A percentile compares a stretch with the other conserved stretches of the same genome.
phyloP scores from a whole-genome alignment of 2,797 vertebrate species.

The Menidia menidia region DNA sequence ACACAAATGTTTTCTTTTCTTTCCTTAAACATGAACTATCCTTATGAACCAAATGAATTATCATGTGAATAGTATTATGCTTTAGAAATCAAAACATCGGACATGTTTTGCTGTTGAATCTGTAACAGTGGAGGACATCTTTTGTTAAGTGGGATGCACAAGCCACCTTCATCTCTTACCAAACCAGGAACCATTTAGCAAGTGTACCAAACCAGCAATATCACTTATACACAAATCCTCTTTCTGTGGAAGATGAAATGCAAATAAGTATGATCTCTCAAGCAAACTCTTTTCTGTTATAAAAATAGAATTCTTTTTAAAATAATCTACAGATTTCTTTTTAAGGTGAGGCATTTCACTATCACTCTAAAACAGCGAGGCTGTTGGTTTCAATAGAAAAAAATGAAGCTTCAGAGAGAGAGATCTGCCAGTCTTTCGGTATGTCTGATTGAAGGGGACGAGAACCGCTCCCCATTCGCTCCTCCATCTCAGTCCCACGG shows the following conservation, averaged over 20 bases:
- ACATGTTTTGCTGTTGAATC: conserved; percentile 77
- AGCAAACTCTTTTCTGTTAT: conserved; percentile 84
- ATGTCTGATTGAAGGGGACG: conserved; percentile 68
- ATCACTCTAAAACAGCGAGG: conserved; percentile 83
- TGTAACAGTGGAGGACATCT: conserved; percentile 67
- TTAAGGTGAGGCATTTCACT: conserved; percentile 86
- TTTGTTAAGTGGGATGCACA: conserved; percentile 72
- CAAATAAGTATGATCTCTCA: conserved; percentile 83
- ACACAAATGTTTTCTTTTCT: conserved; percentile 79
- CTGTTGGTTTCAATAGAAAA: conserved; percentile 81
- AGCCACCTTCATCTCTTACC: conserved; percentile 74
- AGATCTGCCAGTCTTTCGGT: conserved; percentile 66
- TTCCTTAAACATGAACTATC: conserved; percentile 81
- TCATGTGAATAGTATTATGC: conserved; percentile 72
- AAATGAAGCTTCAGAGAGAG: conserved; percentile 79
- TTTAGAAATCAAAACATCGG: conserved; percentile 74
- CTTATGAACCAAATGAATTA: conserved; percentile 76
- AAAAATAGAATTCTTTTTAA: conserved; percentile 89
- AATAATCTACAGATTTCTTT: conserved; percentile 88
- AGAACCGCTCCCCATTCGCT: conserved; percentile 52
- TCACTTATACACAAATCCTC: conserved; percentile 77
- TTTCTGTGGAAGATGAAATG: conserved; percentile 80
- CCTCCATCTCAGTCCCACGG: conserved; percentile 55
- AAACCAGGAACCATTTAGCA: conserved; percentile 79
- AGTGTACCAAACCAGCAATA: conserved; percentile 83